These are phyloP conservation scores for Tragelaphus buxtoni DNA, from an alignment of 2,113 vertebrate species.

Conservation along the genomic window DNA sequence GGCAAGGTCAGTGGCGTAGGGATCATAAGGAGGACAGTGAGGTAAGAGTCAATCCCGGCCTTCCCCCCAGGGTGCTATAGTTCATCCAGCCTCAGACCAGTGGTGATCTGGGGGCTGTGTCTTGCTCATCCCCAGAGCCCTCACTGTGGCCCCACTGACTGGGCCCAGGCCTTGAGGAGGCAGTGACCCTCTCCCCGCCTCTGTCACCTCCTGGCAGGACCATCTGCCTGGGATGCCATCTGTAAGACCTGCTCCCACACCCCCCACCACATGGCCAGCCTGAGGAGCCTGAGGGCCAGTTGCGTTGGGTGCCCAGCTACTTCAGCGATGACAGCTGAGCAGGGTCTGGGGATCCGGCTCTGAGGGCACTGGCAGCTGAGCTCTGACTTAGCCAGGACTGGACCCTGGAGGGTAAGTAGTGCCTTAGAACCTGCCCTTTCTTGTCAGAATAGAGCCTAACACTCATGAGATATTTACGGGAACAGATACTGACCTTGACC, in stretches of 20 bases:
- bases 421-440: neutral
- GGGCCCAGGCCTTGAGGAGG: neutral
- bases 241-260: neutral
- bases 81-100: neutral
- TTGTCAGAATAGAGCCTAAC: neutral
- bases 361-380: rapidly evolving
- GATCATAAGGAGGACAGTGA: neutral
- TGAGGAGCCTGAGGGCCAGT: neutral
- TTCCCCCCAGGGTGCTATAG: neutral
- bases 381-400: neutral
- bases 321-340: rapidly evolving
- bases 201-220: neutral
- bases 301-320: rapidly evolving
- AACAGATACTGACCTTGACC: neutral
- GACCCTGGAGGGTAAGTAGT: neutral
- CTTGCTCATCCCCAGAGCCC: neutral
- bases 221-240: neutral
- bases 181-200: neutral
- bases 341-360: neutral
- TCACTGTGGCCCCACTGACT: neutral
- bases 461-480: neutral
- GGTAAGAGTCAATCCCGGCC: neutral
- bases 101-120: rapidly evolving
- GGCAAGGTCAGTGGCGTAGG: neutral
- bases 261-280: neutral